phyloP scores from a whole-genome alignment of 2,888 invertebrate species.

The Hydropsyche betteni region DNA sequence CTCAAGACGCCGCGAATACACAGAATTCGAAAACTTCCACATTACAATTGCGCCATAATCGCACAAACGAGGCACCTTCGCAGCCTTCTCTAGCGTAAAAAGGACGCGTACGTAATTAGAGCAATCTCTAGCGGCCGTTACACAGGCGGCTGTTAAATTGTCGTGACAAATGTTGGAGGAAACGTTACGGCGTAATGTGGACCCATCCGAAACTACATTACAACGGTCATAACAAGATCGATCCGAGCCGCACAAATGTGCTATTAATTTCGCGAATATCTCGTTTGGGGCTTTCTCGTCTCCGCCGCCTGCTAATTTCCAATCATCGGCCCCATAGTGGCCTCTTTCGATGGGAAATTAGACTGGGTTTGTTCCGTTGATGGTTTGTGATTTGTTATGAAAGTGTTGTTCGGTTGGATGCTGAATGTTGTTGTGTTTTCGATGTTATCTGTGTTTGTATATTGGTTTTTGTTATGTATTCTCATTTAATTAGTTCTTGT shows the following conservation, averaged over 20 bases:
- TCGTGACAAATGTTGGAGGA: conserved; percentile 43
- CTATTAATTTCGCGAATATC: conserved; percentile 34
- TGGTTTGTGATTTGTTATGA: no score
- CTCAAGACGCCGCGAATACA: no score
- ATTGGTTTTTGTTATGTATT: no score
- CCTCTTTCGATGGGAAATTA: conserved; percentile 8
- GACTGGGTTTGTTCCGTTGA: no score
- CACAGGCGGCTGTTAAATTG: conserved; percentile 43
- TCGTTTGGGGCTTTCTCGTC: not conserved
- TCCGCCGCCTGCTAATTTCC: not conserved
- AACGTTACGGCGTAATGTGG: conserved; percentile 38
- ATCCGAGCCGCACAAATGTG: conserved; percentile 19
- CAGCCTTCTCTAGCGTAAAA: conserved; percentile 2
- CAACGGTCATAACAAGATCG: conserved; percentile 37
- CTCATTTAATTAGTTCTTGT: no score
- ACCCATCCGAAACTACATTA: conserved; percentile 41
- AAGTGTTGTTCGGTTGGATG: no score
- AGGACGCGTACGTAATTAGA: conserved; percentile 41
- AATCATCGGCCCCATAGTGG: not conserved
- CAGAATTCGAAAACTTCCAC: no score
- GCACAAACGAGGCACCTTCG: no score
- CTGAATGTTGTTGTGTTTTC: no score
- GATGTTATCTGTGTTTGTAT: no score
- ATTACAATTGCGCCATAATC: no score
- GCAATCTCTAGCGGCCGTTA: conserved; percentile 45